phyloP scores from a whole-genome alignment of 2,113 vertebrate species.

The Catagonus wagneri region DNA sequence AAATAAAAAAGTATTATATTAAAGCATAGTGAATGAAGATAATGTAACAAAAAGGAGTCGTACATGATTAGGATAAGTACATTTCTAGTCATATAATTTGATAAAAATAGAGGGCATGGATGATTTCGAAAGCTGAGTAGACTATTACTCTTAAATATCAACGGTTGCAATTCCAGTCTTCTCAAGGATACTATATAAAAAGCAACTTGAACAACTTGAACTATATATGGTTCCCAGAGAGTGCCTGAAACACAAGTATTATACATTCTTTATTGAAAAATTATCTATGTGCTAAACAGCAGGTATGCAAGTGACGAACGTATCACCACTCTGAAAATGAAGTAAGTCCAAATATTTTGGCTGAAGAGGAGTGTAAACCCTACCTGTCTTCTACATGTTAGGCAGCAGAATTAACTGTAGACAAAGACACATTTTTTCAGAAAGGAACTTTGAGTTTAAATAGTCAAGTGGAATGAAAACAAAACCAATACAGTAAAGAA shows the following conservation, averaged over 20 bases:
- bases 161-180: neutral
- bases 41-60: neutral
- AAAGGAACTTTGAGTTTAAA: neutral
- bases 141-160: slow-evolving; percentile 21
- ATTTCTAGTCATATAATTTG: neutral
- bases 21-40: neutral
- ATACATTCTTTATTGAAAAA: slow-evolving; percentile 36
- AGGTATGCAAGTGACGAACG: neutral
- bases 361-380: neutral
- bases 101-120: neutral
- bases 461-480: slow-evolving; percentile 27
- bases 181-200: neutral
- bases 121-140: neutral
- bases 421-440: neutral
- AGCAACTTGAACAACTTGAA: neutral
- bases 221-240: neutral
- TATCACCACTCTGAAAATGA: neutral
- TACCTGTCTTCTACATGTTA: neutral
- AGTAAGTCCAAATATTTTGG: neutral
- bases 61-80: neutral
- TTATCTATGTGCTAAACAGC: neutral
- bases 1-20: neutral
- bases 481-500: slow-evolving; percentile 35
- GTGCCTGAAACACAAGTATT: neutral
- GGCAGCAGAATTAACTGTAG: neutral